Evolutionary conservation across 2,888 invertebrate species (phyloP), one percentile per base, ranked within the genome.

Genomic region (Tiphia femorata): DNA sequence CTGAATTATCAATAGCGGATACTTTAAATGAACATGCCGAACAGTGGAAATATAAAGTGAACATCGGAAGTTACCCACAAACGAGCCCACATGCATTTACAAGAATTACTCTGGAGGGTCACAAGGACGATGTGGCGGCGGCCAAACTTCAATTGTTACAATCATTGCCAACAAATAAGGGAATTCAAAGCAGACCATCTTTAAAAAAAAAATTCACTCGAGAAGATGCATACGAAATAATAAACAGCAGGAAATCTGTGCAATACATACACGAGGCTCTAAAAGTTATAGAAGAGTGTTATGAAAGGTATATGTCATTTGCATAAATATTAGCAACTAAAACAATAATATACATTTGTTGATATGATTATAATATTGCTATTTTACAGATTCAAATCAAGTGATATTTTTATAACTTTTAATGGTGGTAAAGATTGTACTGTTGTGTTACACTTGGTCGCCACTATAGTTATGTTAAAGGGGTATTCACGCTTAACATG

Each of bases 351-450:
- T 7, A 10, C 2, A 48, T 27, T 16, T 10, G 12, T 1, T 4
- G 5, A 19, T 33, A 7, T 10, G 12, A 16, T 0, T 42, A 43
- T 20, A 23, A 17, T 14, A 1, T 33, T 30, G 3, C 10, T 12
- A 10, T 42, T 38, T 44, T 53, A 27, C 67, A 93, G 90, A 82
- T 95, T 89, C 81, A 86, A 88, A n/a, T 80, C 90, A 16, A 87
- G 91, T 49, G 91, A 95, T 82, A 86, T 96, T 12, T 95, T 96
- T 75, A 80, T 99, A 23, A 93, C 96, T 20, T 99, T 98, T 84
- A 99, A 99, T 81, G 99, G 99, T 2, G 99, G 99, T 1, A 99
- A 99, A 86, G 99, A 99, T 85, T 98, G 98, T 80, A 98, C 98
- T 0, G 95, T 92, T 0, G 86, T 98, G 10, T 85, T 99, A 29